Conservation (phyloP, 2,113 vertebrate genomes). For the Sprattus sprattus region DNA sequence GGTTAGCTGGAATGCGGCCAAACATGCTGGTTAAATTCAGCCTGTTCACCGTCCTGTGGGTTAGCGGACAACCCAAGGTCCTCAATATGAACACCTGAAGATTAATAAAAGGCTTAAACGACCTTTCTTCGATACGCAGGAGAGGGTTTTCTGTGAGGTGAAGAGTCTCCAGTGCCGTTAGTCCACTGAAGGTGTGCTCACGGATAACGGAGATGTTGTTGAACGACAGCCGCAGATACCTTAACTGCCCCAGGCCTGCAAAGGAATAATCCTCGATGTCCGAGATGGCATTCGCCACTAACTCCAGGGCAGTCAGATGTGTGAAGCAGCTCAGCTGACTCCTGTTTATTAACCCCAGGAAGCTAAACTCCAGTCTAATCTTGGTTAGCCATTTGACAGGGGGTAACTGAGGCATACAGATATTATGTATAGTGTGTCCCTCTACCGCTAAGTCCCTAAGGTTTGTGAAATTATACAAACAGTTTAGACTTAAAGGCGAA, state of each 20-base stretch:
- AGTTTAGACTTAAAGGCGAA: not conserved
- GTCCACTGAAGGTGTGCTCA: conserved; percentile 22
- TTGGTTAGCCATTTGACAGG: not conserved
- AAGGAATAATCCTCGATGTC: conserved; percentile 19
- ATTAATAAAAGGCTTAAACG: conserved; percentile 22
- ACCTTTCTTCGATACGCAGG: not conserved
- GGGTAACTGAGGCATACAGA: not conserved
- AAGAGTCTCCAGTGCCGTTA: not conserved
- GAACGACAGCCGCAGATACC: not conserved
- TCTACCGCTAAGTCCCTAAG: not conserved
- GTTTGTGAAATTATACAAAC: not conserved
- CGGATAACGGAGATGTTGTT: conserved; percentile 26
- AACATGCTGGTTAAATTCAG: conserved; percentile 23
- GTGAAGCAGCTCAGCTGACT: conserved; percentile 21
- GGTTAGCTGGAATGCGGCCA: conserved; percentile 15
- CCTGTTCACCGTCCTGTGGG: not conserved
- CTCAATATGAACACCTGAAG: conserved; percentile 9
- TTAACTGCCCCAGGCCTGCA: not conserved
- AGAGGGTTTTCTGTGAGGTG: conserved; percentile 29
- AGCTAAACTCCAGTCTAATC: not conserved
- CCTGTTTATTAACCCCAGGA: not conserved
- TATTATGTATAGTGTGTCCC: not conserved
- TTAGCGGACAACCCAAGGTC: not conserved
- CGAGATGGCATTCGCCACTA: not conserved
- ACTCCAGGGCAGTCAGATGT: not conserved